Evolutionary conservation across 1,140 invertebrate genomes (phyloP).

Genomic region (Melitaea cinxia): DNA sequence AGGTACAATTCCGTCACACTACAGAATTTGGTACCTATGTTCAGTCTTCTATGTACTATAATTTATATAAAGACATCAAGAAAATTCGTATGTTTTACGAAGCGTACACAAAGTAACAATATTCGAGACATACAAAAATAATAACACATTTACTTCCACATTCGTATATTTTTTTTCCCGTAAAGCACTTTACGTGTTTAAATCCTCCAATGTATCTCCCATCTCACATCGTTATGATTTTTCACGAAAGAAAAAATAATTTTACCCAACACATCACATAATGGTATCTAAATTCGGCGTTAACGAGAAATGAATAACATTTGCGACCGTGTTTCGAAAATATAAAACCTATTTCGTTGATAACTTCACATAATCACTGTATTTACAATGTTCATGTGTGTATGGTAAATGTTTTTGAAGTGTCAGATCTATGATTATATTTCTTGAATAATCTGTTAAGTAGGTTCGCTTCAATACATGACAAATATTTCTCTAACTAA

Average conservation of each 20-base stretch:
- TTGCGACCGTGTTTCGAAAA: conserved; percentile 1
- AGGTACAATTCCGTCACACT: no score
- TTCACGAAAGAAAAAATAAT: conserved; percentile 28
- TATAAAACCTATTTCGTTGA: conserved; percentile 3
- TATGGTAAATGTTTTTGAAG: neutral
- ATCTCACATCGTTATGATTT: conserved; percentile 3
- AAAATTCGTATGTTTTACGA: neutral
- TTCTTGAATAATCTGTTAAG: no score
- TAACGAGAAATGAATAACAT: conserved; percentile 6
- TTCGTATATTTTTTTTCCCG: conserved; percentile 1
- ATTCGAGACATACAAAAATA: neutral
- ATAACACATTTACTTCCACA: conserved; percentile 1
- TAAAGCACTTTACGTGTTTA: neutral
- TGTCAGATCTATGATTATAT: no score
- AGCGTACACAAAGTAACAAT: neutral
- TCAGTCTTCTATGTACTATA: neutral
- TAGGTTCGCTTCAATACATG: no score
- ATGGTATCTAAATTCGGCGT: conserved; percentile 17
- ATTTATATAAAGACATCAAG: neutral
- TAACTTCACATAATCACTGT: conserved; percentile 18
- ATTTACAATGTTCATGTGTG: neutral
- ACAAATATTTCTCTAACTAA: no score
- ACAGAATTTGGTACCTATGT: neutral
- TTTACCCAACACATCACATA: conserved; percentile 19
- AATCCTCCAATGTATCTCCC: neutral